These are phyloP conservation scores for Philonicus albiceps DNA, from an alignment of 2,888 invertebrate genomes.

Conservation along the genomic window DNA sequence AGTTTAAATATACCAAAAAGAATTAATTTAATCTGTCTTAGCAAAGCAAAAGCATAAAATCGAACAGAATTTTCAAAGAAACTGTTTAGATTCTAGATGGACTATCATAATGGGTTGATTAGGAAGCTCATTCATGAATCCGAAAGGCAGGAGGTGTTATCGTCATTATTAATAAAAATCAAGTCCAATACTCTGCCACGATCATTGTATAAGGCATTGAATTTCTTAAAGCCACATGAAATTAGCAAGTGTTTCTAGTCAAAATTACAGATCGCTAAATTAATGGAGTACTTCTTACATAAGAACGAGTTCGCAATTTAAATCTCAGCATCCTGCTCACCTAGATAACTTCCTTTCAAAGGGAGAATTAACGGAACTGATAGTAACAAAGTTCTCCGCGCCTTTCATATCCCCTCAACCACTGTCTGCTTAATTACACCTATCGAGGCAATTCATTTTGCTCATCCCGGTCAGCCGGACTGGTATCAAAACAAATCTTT, in stretches of 20 bases:
- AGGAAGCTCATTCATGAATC: too few species aligned
- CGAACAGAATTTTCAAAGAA: too few species aligned
- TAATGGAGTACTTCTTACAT: background rate
- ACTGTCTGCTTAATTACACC: background rate
- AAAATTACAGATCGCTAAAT: background rate
- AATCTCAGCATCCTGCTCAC: background rate
- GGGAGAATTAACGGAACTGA: background rate
- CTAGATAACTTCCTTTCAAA: background rate
- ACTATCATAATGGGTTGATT: too few species aligned
- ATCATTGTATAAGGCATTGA: too few species aligned
- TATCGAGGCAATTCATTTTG: background rate
- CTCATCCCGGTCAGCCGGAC: background rate
- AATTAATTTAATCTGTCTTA: too few species aligned
- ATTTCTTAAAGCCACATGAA: too few species aligned
- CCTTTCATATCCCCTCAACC: background rate
- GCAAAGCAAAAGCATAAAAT: too few species aligned
- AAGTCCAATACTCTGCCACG: too few species aligned
- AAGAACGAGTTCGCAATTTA: background rate
- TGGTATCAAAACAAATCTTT: slow-evolving; percentile 28
- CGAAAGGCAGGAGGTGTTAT: too few species aligned
- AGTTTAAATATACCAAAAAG: too few species aligned
- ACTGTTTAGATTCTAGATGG: too few species aligned
- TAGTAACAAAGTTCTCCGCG: background rate
- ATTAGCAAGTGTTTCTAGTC: background rate
- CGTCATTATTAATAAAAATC: too few species aligned